Conservation (phyloP, 2,113 vertebrate genomes). For the Todiramphus saurophagus region DNA sequence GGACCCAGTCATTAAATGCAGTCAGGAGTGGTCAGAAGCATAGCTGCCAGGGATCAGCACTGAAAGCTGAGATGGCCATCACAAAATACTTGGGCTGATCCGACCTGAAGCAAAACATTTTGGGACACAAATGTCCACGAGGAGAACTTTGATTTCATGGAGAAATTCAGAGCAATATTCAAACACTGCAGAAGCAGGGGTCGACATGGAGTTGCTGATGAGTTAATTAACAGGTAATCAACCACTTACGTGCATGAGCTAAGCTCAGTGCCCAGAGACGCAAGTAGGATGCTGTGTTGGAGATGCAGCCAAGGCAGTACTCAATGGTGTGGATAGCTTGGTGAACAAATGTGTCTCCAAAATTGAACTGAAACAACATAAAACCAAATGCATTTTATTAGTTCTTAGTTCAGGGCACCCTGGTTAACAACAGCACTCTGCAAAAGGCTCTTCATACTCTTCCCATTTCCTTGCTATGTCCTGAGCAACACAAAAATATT, state of each 20-base stretch:
- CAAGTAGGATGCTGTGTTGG: constrained; percentile 82
- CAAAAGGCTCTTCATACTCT: not conserved
- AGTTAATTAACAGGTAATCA: not conserved
- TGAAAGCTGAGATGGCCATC: not conserved
- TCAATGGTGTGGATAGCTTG: constrained; percentile 83
- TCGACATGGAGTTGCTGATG: not conserved
- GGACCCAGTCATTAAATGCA: not conserved
- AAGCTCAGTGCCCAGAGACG: constrained; percentile 81
- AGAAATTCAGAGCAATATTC: not conserved
- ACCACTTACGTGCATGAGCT: constrained; percentile 79
- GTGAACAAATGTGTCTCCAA: constrained; percentile 77
- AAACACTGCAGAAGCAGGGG: not conserved
- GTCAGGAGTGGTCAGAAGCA: not conserved
- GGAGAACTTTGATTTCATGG: not conserved
- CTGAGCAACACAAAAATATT: not conserved
- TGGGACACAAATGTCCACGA: not conserved
- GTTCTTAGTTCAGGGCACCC: not conserved
- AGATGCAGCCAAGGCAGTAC: constrained; percentile 83
- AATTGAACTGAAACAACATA: constrained; percentile 72
- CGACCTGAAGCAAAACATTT: not conserved
- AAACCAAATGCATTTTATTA: not conserved
- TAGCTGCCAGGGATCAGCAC: not conserved
- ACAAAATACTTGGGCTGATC: not conserved
- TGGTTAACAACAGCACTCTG: not conserved
- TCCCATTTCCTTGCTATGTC: not conserved